Percentiles rank a stretch among this genome's conserved stretches.
phyloP scores from a whole-genome alignment of 2,888 invertebrate genomes.

The Ochropleura plecta region DNA sequence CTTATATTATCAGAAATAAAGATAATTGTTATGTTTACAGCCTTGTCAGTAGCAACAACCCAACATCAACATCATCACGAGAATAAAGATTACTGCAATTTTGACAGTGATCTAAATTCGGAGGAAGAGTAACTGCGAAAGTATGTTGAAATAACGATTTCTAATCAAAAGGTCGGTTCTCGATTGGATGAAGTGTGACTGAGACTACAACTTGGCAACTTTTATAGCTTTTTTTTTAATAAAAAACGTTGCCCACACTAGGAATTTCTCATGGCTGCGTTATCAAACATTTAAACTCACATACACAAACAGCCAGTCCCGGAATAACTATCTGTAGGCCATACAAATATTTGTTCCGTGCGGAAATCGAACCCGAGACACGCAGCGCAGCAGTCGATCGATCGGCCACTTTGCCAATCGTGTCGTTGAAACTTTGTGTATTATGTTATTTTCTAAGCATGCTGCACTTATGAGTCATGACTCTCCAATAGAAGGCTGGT shows the following conservation, averaged over 20 bases:
- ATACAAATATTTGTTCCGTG: no score
- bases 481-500: background rate
- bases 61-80: background rate
- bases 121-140: background rate
- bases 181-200: slow-evolving; percentile 20
- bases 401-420: no score
- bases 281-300: no score
- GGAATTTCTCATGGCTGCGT: no score
- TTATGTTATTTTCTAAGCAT: no score
- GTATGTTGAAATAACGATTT: slow-evolving; percentile 20
- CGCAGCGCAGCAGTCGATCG: no score
- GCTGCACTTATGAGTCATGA: no score
- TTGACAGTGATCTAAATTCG: background rate
- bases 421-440: background rate
- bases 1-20: background rate
- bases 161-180: slow-evolving; percentile 13
- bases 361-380: no score
- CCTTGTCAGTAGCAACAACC: background rate
- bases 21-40: background rate
- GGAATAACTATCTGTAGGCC: no score
- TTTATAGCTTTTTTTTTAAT: no score
- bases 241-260: no score
- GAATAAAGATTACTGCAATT: background rate
- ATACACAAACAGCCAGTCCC: no score
- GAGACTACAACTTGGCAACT: background rate